Base-by-base conservation (phyloP, 2,113 vertebrate genomes). In the Amphiprion ocellaris region DNA sequence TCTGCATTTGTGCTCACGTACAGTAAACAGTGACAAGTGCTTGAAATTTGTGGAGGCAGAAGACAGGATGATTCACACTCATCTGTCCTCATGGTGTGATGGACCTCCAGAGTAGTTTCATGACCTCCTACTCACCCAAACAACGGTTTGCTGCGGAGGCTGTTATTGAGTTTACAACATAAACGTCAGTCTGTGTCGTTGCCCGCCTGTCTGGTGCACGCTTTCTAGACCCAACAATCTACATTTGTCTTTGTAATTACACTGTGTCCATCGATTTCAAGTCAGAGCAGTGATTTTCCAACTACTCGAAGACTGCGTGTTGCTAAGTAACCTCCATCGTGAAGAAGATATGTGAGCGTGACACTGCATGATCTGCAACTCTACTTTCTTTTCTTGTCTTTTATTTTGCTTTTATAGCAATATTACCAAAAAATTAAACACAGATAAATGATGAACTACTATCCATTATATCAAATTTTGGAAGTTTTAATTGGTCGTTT, bases 171-270 rank as follows among this genome's bases (percentile, higher is more conserved):
- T 56, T 68, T 52, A 16, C 26, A 80, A 23, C 56, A 17, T 37
- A 75, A 80, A 68, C 63, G 17, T 82, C 58, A 69, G 39, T 62
- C 28, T 58, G 56, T 59, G 21, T 41, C 9, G 1, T 28, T 53
- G 64, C 55, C 44, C 46, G 12, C 54, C 77, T 26, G 63, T 39
- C 77, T 41, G 69, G 39, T 47, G 24, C 44, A 53, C 59, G 33
- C 47, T 74, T 70, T 81, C 59, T 37, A 24, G 24, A 74, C 73
- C 64, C 39, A 65, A 80, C 41, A 15, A 58, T 52, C 71, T 26
- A 23, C 71, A 65, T 77, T 68, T 69, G 69, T 82, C 72, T 69
- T 33, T 53, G 65, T 86, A 84, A 83, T 83, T 84, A 78, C 65
- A 47, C 17, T 7, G 4, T 66, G 67, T 73, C 49, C 56, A 85